These are phyloP conservation scores for Hoplias malabaricus DNA, from an alignment of 2,113 vertebrate species.

Conservation along the genomic window DNA sequence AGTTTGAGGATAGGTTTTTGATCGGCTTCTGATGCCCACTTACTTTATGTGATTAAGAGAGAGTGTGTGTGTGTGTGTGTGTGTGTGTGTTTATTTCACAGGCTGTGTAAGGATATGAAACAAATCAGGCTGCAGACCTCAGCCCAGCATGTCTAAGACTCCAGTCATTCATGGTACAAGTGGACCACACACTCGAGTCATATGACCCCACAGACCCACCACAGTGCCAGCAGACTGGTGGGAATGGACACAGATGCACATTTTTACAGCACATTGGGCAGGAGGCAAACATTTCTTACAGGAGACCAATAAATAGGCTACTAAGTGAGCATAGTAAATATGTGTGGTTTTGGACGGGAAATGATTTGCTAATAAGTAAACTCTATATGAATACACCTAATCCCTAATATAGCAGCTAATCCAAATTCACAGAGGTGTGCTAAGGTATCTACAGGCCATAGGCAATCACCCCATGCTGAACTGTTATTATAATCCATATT, in stretches of 20 bases:
- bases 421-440: background rate
- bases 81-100: background rate
- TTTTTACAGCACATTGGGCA: conserved; percentile 8
- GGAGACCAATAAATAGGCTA: background rate
- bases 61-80: background rate
- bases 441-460: background rate
- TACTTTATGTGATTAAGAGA: too few relatives aligned
- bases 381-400: conserved; percentile 32
- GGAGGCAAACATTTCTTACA: background rate
- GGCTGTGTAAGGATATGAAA: background rate
- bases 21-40: too few relatives aligned
- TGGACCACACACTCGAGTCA: conserved; percentile 15
- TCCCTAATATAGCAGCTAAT: conserved; percentile 1
- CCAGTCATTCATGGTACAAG: conserved; percentile 14
- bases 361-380: background rate
- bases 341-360: conserved; percentile 5
- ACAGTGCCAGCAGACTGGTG: background rate
- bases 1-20: too few relatives aligned
- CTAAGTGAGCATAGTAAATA: conserved; percentile 20
- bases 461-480: background rate
- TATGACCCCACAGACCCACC: conserved; percentile 16
- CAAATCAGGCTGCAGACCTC: background rate
- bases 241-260: conserved; percentile 17
- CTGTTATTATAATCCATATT: background rate
- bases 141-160: conserved; percentile 10